Percentiles rank a stretch among this genome's conserved stretches.
Evolutionary conservation across 2,888 invertebrate species (phyloP).

Genomic region (Apoderus coryli): DNA sequence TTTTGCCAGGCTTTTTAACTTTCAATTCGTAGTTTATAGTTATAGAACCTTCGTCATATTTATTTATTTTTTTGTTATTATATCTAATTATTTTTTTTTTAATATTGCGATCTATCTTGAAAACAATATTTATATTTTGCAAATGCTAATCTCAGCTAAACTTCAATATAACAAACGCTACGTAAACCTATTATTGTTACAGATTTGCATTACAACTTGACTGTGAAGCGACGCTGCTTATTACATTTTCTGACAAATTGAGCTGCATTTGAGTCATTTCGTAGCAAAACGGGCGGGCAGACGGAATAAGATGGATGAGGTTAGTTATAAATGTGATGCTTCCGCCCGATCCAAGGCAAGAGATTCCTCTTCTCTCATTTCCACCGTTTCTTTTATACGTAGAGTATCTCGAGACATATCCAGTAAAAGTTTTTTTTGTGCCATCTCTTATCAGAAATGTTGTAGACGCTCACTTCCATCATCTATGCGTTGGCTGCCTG

Average conservation of each 20-base stretch:
- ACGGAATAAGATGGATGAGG: conserved; percentile 38
- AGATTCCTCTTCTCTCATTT: conserved; percentile 31
- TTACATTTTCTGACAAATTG: conserved; percentile 39
- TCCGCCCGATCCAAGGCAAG: conserved; percentile 33
- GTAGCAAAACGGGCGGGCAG: conserved; percentile 12
- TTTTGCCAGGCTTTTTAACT: too few relatives aligned
- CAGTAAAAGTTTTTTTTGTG: conserved; percentile 25
- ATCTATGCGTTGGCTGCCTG: conserved; percentile 25
- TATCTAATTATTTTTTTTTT: too few relatives aligned
- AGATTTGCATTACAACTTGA: too few relatives aligned
- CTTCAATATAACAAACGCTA: too few relatives aligned
- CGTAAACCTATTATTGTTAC: too few relatives aligned
- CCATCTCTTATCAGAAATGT: conserved; percentile 32
- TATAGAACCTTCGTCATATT: too few relatives aligned
- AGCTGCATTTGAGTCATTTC: conserved; percentile 35
- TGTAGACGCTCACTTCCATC: conserved; percentile 34
- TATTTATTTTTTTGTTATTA: too few relatives aligned
- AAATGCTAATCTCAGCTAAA: too few relatives aligned
- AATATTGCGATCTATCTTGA: too few relatives aligned
- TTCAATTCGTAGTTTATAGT: too few relatives aligned
- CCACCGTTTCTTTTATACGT: conserved; percentile 34
- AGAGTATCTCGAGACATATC: conserved; percentile 31
- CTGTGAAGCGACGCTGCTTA: too few relatives aligned
- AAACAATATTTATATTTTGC: too few relatives aligned
- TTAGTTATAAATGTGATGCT: conserved; percentile 40